These are phyloP conservation scores for Tychaedon coryphoeus DNA, from an alignment of 2,113 vertebrate genomes.

Conservation along the genomic window DNA sequence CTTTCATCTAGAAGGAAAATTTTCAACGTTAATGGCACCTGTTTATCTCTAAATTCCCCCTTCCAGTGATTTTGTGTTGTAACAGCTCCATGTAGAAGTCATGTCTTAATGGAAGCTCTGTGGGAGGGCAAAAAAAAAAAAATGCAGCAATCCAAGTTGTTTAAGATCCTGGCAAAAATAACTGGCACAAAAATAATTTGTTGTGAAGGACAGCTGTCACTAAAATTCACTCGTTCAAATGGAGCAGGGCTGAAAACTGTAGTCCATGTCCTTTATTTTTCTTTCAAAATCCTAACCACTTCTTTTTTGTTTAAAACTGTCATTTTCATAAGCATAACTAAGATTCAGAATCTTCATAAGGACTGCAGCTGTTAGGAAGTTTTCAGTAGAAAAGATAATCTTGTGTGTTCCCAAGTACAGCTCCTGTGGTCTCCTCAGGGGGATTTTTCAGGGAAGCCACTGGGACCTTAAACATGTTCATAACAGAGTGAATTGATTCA, in stretches of 20 bases:
- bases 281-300: neutral
- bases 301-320: neutral
- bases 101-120: neutral
- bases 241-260: neutral
- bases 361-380: neutral
- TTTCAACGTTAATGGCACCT: neutral
- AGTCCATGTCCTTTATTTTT: neutral
- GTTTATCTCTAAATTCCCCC: neutral
- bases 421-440: rapidly evolving
- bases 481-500: neutral
- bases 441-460: neutral
- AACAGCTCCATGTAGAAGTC: neutral
- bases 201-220: rapidly evolving
- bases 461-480: neutral
- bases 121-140: neutral
- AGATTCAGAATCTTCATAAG: neutral
- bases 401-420: neutral
- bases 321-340: neutral
- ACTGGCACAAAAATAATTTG: neutral
- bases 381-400: neutral
- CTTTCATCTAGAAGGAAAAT: neutral
- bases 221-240: neutral
- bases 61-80: neutral
- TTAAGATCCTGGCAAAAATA: neutral
- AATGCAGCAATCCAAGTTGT: neutral